These are phyloP conservation scores for Nibea albiflora DNA, from an alignment of 2,113 vertebrate genomes.

Conservation along the genomic window DNA sequence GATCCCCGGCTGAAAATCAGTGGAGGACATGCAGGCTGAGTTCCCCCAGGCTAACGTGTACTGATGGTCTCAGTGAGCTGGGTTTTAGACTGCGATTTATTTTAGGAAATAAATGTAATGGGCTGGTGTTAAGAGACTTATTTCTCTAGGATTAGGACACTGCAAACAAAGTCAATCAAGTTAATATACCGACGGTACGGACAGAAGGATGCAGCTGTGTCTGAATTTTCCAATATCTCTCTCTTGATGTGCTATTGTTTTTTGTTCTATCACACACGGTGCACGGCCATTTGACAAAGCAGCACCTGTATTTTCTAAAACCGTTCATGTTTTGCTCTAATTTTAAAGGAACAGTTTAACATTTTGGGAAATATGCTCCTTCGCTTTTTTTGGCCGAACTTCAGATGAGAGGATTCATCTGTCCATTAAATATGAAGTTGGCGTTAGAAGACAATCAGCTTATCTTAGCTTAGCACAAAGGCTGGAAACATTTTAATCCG, in stretches of 20 bases:
- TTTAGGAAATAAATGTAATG: background rate
- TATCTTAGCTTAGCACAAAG: background rate
- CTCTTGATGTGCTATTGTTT: background rate
- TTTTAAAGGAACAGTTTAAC: background rate
- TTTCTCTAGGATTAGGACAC: background rate
- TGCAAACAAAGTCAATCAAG: background rate
- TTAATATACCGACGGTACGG: background rate
- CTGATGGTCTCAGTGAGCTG: slow-evolving; percentile 5
- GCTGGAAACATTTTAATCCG: background rate
- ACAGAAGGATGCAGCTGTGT: background rate
- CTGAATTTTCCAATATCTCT: background rate
- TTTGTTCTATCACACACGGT: background rate
- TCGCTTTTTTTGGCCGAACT: too few relatives aligned
- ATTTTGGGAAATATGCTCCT: background rate
- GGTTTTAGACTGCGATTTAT: background rate
- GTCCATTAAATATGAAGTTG: background rate
- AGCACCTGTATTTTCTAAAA: background rate
- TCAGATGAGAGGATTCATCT: background rate
- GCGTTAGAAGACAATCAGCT: background rate
- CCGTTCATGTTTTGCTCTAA: background rate
- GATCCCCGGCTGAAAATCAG: slow-evolving; percentile 30
- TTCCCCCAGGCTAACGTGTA: background rate
- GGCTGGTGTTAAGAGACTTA: background rate
- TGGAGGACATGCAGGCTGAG: slow-evolving; percentile 13
- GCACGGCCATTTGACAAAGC: background rate